These are phyloP conservation scores for Mohoua ochrocephala DNA, from an alignment of 2,113 vertebrate genomes.

Conservation along the genomic window DNA sequence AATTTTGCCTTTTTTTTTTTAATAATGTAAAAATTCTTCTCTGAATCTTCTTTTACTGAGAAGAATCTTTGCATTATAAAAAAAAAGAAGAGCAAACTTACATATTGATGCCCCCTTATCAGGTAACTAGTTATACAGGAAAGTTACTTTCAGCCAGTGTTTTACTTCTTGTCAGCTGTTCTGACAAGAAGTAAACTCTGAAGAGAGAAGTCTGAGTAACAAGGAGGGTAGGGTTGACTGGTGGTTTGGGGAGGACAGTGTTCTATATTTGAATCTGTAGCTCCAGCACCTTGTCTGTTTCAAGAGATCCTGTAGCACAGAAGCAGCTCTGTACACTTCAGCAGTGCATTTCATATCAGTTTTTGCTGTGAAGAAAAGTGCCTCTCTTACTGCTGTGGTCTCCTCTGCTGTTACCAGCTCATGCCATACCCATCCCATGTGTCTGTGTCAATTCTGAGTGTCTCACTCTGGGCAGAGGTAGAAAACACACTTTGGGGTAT, in stretches of 20 bases:
- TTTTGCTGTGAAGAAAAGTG: neutral
- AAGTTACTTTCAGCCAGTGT: neutral
- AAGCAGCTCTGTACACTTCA: neutral
- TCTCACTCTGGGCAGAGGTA: neutral
- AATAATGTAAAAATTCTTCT: neutral
- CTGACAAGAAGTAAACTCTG: too few relatives aligned
- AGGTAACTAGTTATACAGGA: neutral
- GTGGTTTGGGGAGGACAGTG: neutral
- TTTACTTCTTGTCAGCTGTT: neutral
- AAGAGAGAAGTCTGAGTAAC: neutral
- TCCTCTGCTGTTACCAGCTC: neutral
- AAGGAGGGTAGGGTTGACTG: neutral
- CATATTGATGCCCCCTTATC: neutral
- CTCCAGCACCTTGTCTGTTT: neutral
- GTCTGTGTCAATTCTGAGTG: neutral
- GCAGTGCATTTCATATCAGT: neutral
- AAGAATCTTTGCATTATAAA: neutral
- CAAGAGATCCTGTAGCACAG: neutral
- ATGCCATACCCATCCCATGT: rapidly evolving
- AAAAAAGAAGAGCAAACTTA: neutral
- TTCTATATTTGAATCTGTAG: neutral
- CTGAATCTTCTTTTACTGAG: neutral
- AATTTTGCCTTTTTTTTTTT: neutral
- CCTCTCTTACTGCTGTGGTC: neutral
- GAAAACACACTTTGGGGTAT: neutral